A percentile compares a stretch with the other conserved stretches of the same genome.
These are phyloP conservation scores for Sterna hirundo DNA, from an alignment of 2,113 vertebrate species.

Conservation along the genomic window DNA sequence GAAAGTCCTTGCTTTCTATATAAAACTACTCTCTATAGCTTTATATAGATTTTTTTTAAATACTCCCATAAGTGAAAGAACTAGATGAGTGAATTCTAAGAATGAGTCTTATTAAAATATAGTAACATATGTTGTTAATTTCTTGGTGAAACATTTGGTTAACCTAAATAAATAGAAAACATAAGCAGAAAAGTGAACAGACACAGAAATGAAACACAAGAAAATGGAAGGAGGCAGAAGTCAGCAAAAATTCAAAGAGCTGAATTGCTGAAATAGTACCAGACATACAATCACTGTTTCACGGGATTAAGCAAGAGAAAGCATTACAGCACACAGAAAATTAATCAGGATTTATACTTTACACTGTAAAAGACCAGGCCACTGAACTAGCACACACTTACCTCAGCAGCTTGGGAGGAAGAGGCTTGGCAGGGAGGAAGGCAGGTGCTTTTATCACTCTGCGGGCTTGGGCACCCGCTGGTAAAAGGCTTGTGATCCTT, in stretches of 20 bases:
- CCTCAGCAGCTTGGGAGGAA: neutral
- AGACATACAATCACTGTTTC: neutral
- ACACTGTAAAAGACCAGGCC: neutral
- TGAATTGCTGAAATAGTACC: neutral
- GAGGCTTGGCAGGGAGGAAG: neutral
- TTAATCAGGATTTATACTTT: neutral
- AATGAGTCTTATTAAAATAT: neutral
- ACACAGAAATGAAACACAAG: neutral
- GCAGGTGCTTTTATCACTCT: accelerated
- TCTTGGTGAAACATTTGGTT: constrained; percentile 6
- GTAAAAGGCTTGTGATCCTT: accelerated
- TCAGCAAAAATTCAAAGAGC: neutral
- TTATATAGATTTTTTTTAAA: neutral
- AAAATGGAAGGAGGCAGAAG: neutral
- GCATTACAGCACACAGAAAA: neutral
- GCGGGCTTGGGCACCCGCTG: neutral
- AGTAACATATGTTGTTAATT: constrained; percentile 14
- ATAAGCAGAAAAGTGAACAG: constrained; percentile 2
- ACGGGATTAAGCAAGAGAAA: neutral
- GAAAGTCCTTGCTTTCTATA: neutral
- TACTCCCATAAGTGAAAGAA: neutral
- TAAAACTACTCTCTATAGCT: neutral
- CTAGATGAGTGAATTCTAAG: neutral
- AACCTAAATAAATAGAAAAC: neutral
- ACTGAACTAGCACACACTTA: accelerated